Evolutionary conservation across 1,140 invertebrate genomes (phyloP), one percentile per base, ranked within the genome.

Genomic region (Diuraphis noxia): DNA sequence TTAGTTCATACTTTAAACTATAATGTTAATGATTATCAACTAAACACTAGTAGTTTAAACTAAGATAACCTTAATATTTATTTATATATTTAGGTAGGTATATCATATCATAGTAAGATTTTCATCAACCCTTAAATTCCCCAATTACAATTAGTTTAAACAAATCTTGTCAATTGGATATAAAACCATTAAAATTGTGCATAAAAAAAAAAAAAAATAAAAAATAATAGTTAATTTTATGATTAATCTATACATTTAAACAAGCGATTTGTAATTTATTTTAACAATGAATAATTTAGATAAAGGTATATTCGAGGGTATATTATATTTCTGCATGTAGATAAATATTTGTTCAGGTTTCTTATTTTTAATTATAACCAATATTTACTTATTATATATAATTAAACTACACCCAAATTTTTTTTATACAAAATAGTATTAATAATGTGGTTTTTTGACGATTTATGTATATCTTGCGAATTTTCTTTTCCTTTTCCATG

Each of bases 381-480:
- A n/a, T n/a, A n/a, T n/a, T 72, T 72, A n/a, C 13, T 5, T n/a
- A 56, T 5, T n/a, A 56, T 56, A 56, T 56, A 25, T 72, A n/a
- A 72, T 72, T 72, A 17, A 72, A 72, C 56, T 72, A n/a, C 13
- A n/a, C 25, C n/a, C 17, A 3, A 25, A n/a, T 5, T 17, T n/a
- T 63, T 72, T n/a, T 5, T 1, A n/a, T 17, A n/a, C 13, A 6
- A 17, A 5, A 72, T 72, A 72, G 30, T 72, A 36, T 87, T 43
- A 41, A 72, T 6, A 46, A 79, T 34, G 19, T 36, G 43, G 9
- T 82, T 91, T 91, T 90, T 25, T 82, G 77, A 23, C 89, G 89
- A 82, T 91, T 91, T 91, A 91, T 91, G 89, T 91, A 91, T 91
- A 91, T 91, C 89, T 91, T 91, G 89, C 89, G 89, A 91, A 82